These are phyloP conservation scores for Bubalus kerabau DNA, from an alignment of 2,113 vertebrate genomes.

Conservation along the genomic window DNA sequence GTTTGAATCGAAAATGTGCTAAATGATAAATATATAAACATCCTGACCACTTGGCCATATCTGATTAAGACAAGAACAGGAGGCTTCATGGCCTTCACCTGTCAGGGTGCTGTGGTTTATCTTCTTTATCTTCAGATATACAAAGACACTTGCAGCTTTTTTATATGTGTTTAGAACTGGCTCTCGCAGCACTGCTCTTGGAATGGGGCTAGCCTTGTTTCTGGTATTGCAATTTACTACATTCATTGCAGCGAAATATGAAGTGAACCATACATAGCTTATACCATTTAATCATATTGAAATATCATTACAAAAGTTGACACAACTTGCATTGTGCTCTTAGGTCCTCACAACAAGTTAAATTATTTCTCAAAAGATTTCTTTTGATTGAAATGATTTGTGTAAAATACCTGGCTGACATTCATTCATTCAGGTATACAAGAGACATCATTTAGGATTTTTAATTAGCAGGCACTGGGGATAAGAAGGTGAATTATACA, in stretches of 20 bases:
- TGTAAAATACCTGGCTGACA: neutral
- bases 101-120: neutral
- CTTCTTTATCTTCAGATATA: neutral
- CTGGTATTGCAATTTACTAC: neutral
- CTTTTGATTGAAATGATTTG: too few relatives aligned
- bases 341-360: too few relatives aligned
- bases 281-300: too few relatives aligned
- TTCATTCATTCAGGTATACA: neutral
- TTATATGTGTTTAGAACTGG: neutral
- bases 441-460: neutral
- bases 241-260: too few relatives aligned
- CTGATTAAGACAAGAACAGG: neutral
- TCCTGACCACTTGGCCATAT: neutral
- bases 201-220: neutral
- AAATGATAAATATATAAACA: constrained; percentile 24
- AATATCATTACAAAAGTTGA: too few relatives aligned
- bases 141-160: neutral
- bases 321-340: too few relatives aligned
- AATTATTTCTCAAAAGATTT: too few relatives aligned
- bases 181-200: neutral
- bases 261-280: too few relatives aligned
- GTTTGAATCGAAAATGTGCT: constrained; percentile 18
- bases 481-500: neutral
- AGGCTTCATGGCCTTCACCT: neutral
- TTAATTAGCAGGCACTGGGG: neutral